Evolutionary conservation across 2,797 vertebrate genomes (phyloP).

Genomic region (Eurystomus glaucurus): DNA sequence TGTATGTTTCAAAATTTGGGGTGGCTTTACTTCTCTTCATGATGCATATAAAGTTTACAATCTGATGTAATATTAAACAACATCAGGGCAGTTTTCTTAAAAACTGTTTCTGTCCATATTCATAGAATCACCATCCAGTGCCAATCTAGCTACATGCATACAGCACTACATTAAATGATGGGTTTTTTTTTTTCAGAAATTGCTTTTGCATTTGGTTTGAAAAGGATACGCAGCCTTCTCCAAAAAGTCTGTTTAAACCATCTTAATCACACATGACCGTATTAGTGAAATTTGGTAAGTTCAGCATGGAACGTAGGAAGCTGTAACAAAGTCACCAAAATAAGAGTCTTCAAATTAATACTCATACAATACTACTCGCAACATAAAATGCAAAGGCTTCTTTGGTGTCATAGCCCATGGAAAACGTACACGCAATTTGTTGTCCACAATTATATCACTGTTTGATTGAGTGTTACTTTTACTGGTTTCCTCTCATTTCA

Average conservation of each 20-base stretch:
- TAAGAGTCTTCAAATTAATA: background rate
- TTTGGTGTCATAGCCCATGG: background rate
- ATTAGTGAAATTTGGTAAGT: background rate
- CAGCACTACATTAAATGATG: rapidly evolving
- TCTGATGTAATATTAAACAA: background rate
- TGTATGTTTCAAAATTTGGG: background rate
- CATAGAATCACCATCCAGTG: background rate
- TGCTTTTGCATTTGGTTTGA: background rate
- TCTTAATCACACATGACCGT: background rate
- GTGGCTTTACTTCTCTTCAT: background rate
- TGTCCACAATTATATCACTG: background rate
- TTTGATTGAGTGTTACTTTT: background rate
- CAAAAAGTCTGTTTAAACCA: background rate
- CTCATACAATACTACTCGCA: background rate
- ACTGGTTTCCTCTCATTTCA: background rate
- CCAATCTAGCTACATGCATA: background rate
- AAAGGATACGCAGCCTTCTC: background rate
- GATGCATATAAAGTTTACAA: background rate
- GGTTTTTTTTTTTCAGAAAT: background rate
- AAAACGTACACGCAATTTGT: background rate
- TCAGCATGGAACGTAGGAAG: background rate
- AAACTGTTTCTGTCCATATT: background rate
- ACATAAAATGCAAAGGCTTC: background rate
- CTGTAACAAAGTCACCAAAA: background rate
- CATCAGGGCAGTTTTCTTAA: background rate